Percentiles rank a stretch among this genome's conserved stretches.
phyloP scores from a whole-genome alignment of 2,797 vertebrate species.

The Macropodus opercularis region DNA sequence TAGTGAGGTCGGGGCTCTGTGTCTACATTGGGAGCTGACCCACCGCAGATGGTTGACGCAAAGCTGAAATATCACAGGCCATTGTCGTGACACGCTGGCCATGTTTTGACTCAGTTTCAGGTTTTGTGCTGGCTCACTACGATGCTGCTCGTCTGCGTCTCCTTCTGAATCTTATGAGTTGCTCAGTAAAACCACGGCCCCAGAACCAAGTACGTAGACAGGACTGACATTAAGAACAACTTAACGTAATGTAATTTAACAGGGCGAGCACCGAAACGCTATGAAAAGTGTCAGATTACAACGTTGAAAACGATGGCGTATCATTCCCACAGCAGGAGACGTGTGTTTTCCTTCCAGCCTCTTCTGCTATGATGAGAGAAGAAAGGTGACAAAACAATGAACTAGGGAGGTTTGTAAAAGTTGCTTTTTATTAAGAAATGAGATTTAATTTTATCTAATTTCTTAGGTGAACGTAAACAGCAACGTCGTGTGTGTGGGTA shows the following conservation, averaged over 20 bases:
- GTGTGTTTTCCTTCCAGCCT: background rate
- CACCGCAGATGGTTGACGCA: too few relatives aligned
- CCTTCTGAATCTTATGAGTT: too few relatives aligned
- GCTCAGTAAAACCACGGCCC: background rate
- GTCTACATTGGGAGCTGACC: too few relatives aligned
- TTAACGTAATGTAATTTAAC: background rate
- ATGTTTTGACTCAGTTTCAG: background rate
- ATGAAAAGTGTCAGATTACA: constrained; percentile 6
- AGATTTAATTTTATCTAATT: constrained; percentile 33
- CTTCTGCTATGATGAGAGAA: constrained; percentile 8
- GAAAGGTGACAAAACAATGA: constrained; percentile 3
- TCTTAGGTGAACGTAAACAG: constrained; percentile 17
- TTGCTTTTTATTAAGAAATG: too few relatives aligned
- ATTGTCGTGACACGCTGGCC: background rate
- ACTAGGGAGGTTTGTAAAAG: constrained; percentile 34
- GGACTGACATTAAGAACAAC: background rate
- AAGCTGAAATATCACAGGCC: too few relatives aligned
- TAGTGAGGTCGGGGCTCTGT: background rate
- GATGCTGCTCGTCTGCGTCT: too few relatives aligned
- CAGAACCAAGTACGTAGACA: background rate
- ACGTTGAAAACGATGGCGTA: constrained; percentile 1
- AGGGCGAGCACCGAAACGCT: constrained; percentile 14
- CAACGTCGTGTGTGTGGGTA: background rate
- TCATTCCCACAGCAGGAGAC: background rate
- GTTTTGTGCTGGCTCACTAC: background rate